These are phyloP conservation scores for Mythimna albipuncta DNA, from an alignment of 2,888 invertebrate genomes.

Conservation along the genomic window DNA sequence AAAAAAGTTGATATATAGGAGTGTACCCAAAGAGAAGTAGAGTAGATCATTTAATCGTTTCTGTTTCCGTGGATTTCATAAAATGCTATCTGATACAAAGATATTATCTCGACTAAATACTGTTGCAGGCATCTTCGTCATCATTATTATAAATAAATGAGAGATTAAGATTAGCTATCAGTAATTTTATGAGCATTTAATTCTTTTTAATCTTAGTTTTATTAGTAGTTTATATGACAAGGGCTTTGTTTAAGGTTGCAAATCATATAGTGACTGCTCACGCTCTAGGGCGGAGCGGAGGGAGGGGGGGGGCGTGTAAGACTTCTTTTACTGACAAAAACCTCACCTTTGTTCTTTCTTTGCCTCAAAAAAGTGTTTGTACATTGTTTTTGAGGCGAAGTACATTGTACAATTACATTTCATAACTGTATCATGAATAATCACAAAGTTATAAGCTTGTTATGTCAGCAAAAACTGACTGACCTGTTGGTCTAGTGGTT, in stretches of 20 bases:
- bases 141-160: background rate
- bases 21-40: constrained; percentile 40
- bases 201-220: background rate
- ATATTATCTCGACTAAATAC: constrained; percentile 6
- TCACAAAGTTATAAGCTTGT: too few relatives aligned
- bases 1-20: constrained; percentile 17
- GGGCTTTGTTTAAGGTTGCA: background rate
- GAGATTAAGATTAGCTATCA: background rate
- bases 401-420: too few relatives aligned
- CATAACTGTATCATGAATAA: too few relatives aligned
- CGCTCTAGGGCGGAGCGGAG: too few relatives aligned
- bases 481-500: too few relatives aligned
- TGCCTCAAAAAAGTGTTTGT: too few relatives aligned
- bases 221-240: background rate
- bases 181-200: background rate
- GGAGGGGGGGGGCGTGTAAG: too few relatives aligned
- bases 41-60: constrained; percentile 20
- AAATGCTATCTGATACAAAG: constrained; percentile 7
- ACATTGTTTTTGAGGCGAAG: too few relatives aligned
- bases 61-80: constrained; percentile 29
- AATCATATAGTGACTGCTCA: too few relatives aligned
- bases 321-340: too few relatives aligned
- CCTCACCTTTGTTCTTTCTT: too few relatives aligned
- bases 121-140: background rate
- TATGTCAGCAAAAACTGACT: too few relatives aligned